These are phyloP conservation scores for Drosophila colorata DNA, from an alignment of 2,888 invertebrate species.

Conservation along the genomic window DNA sequence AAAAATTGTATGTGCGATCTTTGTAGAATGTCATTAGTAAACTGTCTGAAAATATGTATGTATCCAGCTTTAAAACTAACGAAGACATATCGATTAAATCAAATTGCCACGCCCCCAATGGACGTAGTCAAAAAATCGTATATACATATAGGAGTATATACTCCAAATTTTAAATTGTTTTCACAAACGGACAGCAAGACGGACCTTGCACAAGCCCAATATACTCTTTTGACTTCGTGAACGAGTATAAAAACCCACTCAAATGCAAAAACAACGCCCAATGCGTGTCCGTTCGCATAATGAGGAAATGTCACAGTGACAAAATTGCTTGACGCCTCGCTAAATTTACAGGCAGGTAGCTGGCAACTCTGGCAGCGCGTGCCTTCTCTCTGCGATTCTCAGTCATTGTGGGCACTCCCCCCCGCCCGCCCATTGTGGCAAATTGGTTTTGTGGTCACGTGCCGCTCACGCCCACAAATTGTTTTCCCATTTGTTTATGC, in stretches of 20 bases:
- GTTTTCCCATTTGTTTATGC: constrained; percentile 80
- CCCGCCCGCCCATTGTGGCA: constrained; percentile 28
- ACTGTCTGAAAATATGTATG: no score
- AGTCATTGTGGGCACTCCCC: constrained; percentile 14
- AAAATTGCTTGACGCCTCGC: constrained; percentile 65
- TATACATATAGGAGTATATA: no score
- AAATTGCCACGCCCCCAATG: no score
- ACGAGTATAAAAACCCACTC: background rate
- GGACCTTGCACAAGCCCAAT: no score
- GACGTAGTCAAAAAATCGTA: no score
- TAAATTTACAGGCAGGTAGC: constrained; percentile 48
- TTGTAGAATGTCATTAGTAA: no score
- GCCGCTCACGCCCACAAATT: constrained; percentile 78
- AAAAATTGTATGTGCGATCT: no score
- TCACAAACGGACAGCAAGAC: no score
- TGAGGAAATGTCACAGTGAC: constrained; percentile 74
- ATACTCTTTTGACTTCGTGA: no score
- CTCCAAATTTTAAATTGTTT: no score
- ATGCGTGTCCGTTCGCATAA: constrained; percentile 43
- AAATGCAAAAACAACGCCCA: constrained; percentile 7
- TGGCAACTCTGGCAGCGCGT: constrained; percentile 35
- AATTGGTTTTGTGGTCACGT: constrained; percentile 82
- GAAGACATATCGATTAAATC: no score
- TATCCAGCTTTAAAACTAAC: no score
- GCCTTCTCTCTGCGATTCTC: constrained; percentile 43